Base-by-base conservation (phyloP, 1,140 invertebrate species). In the Brachionus rubens region DNA sequence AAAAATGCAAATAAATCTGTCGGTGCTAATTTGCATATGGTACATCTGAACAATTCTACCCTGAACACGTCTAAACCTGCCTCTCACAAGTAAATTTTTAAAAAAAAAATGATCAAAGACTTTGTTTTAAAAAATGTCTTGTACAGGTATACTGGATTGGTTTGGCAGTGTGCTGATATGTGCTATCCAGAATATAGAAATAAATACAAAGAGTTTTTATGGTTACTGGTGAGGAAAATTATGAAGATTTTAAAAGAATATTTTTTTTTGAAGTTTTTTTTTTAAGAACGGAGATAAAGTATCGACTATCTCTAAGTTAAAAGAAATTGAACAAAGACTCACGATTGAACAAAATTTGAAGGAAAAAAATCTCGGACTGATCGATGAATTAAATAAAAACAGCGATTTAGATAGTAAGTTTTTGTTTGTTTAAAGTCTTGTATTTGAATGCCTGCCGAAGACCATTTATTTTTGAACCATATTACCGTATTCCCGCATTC, bases 131-230 rank as follows among this genome's bases (percentile, higher is more conserved):
- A n/a, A n/a, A n/a, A n/a, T n/a, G n/a, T n/a, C n/a, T n/a, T n/a
- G n/a, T n/a, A n/a, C n/a, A 72, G 68, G n/a, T 72, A n/a, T 41
- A 50, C 24, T 14, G 68, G 68, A 4, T 54, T 72, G 46, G 50
- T 72, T 26, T 72, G 68, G 68, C 68, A 72, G 24, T 72, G 68
- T 72, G 68, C 68, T 36, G 68, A 72, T 54, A 72, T 50, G 46
- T 72, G 68, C 28, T 72, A 72, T 40, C 46, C 46, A 12, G 68
- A 72, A 72, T 40, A 54, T 14, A 50, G 21, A 36, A 72, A 54
- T 48, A 48, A 72, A 33, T 72, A 50, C 9, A 50, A 50, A 50
- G 68, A 72, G 14, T 30, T 72, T 0, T 4, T 12, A 16, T 72
- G 68, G 68, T 26, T 72, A 24, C 19, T 72, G 68, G 68, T 72